phyloP scores from a whole-genome alignment of 2,888 invertebrate genomes.

The Heteromurus nitidus region DNA sequence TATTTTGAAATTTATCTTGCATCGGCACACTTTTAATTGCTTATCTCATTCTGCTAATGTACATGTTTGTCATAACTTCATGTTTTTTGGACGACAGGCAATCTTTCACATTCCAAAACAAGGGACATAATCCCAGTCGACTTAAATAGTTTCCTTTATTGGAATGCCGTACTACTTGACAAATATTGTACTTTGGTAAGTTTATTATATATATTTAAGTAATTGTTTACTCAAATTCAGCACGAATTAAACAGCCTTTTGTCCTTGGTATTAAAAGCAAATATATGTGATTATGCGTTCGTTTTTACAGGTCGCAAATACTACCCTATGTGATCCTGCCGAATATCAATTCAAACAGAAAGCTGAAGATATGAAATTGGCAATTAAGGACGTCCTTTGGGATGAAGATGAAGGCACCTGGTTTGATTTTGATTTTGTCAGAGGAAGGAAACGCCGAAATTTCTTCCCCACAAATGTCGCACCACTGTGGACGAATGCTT shows the following conservation, averaged over 20 bases:
- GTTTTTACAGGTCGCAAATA: constrained; percentile 29
- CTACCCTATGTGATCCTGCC: constrained; percentile 75
- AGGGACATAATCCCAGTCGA: constrained; percentile 87
- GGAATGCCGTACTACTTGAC: constrained; percentile 81
- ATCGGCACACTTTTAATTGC: no score
- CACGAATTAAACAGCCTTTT: neutral
- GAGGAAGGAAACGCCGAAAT: constrained; percentile 80
- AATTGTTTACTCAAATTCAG: neutral
- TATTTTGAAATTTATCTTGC: no score
- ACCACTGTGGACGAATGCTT: constrained; percentile 82
- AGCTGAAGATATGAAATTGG: constrained; percentile 79
- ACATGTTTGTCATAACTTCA: neutral
- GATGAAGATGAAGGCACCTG: constrained; percentile 85
- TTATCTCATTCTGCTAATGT: no score
- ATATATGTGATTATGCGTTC: no score
- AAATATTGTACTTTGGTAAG: constrained; percentile 73
- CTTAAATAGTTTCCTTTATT: constrained; percentile 85
- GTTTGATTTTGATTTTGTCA: constrained; percentile 84
- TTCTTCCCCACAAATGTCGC: constrained; percentile 85
- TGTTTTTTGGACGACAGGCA: constrained; percentile 76
- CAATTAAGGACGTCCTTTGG: constrained; percentile 85
- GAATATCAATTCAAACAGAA: constrained; percentile 78
- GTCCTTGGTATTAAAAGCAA: neutral
- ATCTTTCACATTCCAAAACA: constrained; percentile 81
- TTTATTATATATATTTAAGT: no score